These are phyloP conservation scores for Oreochromis aureus DNA, from an alignment of 2,113 vertebrate species.

Conservation along the genomic window DNA sequence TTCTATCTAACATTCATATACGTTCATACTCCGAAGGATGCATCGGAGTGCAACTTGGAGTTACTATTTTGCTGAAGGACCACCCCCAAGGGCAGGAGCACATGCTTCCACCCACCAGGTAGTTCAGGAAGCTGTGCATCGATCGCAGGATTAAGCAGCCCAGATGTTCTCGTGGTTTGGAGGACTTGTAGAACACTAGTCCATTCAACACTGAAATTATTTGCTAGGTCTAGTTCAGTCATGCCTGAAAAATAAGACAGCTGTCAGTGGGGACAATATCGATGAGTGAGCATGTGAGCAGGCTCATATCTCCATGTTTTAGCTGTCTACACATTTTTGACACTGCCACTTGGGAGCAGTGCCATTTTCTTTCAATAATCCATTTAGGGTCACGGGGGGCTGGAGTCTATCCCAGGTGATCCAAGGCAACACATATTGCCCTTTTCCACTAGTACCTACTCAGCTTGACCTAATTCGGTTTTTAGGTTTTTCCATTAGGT, in stretches of 20 bases:
- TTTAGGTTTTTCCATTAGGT: not conserved
- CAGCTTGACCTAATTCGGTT: not conserved
- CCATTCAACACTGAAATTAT: not conserved
- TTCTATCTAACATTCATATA: not conserved
- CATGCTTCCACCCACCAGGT: not conserved
- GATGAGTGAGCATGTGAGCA: not conserved
- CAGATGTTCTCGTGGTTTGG: not conserved
- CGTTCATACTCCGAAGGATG: not conserved
- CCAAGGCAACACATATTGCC: not conserved
- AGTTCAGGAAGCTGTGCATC: not conserved
- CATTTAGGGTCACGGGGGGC: rapidly evolving
- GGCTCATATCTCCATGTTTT: not conserved
- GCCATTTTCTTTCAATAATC: not conserved
- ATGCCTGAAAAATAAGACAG: not conserved
- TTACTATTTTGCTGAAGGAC: not conserved
- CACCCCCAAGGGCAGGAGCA: not conserved
- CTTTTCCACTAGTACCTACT: not conserved
- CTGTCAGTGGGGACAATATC: not conserved
- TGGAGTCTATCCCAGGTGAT: not conserved
- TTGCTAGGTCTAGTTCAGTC: not conserved
- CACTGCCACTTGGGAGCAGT: not conserved
- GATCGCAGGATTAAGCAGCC: not conserved
- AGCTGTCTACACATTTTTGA: not conserved
- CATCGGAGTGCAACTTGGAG: not conserved
- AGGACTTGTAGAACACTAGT: not conserved